Evolutionary conservation across 2,797 vertebrate species (phyloP).

Genomic region (Scolopax rusticola): DNA sequence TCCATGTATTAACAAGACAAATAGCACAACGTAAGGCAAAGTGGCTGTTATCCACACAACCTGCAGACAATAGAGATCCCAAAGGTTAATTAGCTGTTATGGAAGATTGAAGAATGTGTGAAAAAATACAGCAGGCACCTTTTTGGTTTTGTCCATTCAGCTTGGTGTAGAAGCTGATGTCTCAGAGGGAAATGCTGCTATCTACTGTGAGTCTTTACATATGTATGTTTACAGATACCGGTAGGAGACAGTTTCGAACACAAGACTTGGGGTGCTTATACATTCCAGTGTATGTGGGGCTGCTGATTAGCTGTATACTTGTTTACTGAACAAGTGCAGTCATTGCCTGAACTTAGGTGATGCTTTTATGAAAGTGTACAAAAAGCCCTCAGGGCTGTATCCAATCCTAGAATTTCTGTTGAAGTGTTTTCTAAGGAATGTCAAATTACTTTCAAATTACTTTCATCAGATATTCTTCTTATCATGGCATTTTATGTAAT

Average conservation of each 20-base stretch:
- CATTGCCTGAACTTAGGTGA: background rate
- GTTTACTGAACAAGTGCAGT: background rate
- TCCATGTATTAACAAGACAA: slow-evolving; percentile 93
- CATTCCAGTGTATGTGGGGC: background rate
- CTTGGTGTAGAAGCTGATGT: background rate
- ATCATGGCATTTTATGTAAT: background rate
- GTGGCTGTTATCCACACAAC: slow-evolving; percentile 99
- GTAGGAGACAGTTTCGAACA: background rate
- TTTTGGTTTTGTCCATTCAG: background rate
- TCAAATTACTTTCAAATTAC: background rate
- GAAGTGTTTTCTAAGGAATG: background rate
- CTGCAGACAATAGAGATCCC: slow-evolving; percentile 75
- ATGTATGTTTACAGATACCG: background rate
- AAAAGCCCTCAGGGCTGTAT: background rate
- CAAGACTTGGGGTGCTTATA: background rate
- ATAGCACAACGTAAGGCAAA: slow-evolving; percentile 94
- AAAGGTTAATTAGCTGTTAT: background rate
- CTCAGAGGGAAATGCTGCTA: background rate
- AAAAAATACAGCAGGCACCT: background rate
- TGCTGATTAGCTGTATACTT: background rate
- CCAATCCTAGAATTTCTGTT: background rate
- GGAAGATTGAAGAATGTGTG: background rate
- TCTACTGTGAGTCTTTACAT: fast-evolving
- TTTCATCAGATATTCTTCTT: background rate
- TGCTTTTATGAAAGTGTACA: background rate